Conservation (phyloP, 2,113 vertebrate species). For the Oxyruncus cristatus region DNA sequence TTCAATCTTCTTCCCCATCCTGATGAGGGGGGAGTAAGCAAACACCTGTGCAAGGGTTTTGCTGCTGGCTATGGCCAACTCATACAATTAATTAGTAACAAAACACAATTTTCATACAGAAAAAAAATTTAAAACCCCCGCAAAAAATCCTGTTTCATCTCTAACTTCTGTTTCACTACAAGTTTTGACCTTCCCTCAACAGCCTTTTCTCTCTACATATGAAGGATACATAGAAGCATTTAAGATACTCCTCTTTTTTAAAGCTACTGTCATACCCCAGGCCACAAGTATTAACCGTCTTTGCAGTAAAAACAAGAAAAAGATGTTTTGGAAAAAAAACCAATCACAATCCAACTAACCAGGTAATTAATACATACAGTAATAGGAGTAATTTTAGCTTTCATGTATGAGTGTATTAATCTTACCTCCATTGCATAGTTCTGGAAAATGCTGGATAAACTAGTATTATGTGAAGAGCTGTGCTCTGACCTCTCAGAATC, state of each 20-base stretch:
- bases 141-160: not conserved
- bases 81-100: not conserved
- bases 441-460: conserved; percentile 95
- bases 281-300: not conserved
- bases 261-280: not conserved
- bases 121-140: not conserved
- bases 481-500: conserved; percentile 89
- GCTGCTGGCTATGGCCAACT: not conserved
- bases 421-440: conserved; percentile 94
- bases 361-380: not conserved
- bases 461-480: conserved; percentile 88
- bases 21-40: not conserved
- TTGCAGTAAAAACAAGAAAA: not conserved
- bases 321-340: not conserved
- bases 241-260: not conserved
- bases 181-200: not conserved
- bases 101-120: not conserved
- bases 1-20: not conserved
- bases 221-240: not conserved
- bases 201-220: not conserved
- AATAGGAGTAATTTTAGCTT: not conserved
- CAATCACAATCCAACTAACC: not conserved
- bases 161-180: not conserved
- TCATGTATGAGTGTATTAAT: not conserved
- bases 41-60: not conserved